phyloP scores from a whole-genome alignment of 2,113 vertebrate genomes.

The Onychorhynchus coronatus region DNA sequence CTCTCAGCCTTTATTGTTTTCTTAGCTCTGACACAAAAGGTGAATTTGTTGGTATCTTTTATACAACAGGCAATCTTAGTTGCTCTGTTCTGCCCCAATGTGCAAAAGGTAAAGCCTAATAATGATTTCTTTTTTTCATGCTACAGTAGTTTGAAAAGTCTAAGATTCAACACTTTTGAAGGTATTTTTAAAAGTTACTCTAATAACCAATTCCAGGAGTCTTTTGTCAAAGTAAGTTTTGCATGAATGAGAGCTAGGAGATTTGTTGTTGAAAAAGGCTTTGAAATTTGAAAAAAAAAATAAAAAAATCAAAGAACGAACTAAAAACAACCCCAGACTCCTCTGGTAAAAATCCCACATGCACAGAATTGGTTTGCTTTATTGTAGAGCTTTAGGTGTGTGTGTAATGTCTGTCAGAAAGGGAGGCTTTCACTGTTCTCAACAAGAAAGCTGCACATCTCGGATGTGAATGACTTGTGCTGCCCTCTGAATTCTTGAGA shows the following conservation, averaged over 20 bases:
- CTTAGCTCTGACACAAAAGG: slow-evolving; percentile 12
- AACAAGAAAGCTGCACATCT: background rate
- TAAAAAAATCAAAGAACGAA: background rate
- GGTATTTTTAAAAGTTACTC: background rate
- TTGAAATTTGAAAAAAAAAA: background rate
- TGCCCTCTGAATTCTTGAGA: background rate
- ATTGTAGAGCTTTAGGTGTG: background rate
- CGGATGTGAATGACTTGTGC: background rate
- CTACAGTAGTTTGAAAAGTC: background rate
- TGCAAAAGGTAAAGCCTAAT: slow-evolving; percentile 17
- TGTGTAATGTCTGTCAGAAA: background rate
- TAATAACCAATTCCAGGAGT: background rate
- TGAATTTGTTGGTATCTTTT: slow-evolving; percentile 2
- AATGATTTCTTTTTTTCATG: background rate
- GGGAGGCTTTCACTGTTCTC: background rate
- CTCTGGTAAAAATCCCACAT: background rate
- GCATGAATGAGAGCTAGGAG: background rate
- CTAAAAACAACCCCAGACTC: background rate
- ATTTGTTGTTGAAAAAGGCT: background rate
- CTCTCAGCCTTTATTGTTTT: background rate
- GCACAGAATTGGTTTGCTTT: background rate
- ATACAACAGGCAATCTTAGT: background rate
- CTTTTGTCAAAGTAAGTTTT: slow-evolving; percentile 1
- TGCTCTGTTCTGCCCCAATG: background rate
- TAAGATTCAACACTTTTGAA: background rate